Evolutionary conservation across 1,140 invertebrate species (phyloP).

Genomic region (Pseudomyrmex dendroicus): DNA sequence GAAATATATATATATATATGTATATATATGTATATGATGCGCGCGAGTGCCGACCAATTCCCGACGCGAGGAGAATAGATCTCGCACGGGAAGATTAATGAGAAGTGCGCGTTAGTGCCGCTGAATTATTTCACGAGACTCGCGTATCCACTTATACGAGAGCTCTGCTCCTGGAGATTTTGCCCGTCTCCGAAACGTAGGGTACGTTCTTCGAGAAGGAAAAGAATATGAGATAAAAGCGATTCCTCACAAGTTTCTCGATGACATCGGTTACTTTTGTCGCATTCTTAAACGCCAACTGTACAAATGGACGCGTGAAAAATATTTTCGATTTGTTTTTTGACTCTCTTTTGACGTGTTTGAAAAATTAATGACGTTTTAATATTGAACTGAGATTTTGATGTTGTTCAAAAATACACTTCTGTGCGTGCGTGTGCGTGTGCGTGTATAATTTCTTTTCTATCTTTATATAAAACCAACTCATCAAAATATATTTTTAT

Average conservation of each 20-base stretch:
- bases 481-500: too few relatives aligned
- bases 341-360: neutral
- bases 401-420: neutral
- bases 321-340: neutral
- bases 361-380: slow-evolving; percentile 15
- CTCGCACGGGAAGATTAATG: slow-evolving; percentile 55
- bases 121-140: slow-evolving; percentile 59
- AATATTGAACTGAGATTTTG: neutral
- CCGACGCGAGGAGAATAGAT: slow-evolving; percentile 33
- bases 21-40: neutral
- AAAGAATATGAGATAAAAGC: slow-evolving; percentile 3
- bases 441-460: too few relatives aligned
- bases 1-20: neutral
- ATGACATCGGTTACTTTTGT: slow-evolving; percentile 18
- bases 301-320: neutral
- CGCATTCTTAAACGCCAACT: neutral
- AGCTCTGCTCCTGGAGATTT: slow-evolving; percentile 46
- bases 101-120: slow-evolving; percentile 50
- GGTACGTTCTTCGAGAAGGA: slow-evolving; percentile 26
- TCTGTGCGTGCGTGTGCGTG: too few relatives aligned
- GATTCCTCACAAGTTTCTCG: neutral
- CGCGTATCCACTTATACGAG: slow-evolving; percentile 48
- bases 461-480: too few relatives aligned
- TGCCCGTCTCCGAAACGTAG: slow-evolving; percentile 27
- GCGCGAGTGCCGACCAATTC: slow-evolving; percentile 4